Evolutionary conservation across 2,888 invertebrate genomes (phyloP).

Genomic region (Dynastes hyllus): DNA sequence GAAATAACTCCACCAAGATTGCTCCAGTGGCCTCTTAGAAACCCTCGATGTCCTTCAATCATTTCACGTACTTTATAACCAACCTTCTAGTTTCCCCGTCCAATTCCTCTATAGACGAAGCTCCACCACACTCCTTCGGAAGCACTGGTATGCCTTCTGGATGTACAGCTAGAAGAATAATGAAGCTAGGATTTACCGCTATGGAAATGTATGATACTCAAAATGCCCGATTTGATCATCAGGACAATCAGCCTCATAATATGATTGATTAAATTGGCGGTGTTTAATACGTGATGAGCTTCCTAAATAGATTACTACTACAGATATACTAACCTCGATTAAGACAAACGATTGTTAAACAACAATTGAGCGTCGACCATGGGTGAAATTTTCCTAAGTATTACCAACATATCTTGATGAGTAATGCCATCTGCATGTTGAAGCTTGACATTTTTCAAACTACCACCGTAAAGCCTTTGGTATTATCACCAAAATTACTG

Average conservation of each 20-base stretch:
- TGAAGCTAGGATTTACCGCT: slow-evolving; percentile 61
- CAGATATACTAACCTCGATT: too few species aligned
- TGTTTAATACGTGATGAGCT: slow-evolving; percentile 80
- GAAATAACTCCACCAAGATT: slow-evolving; percentile 68
- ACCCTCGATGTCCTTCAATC: slow-evolving; percentile 76
- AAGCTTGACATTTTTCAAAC: too few species aligned
- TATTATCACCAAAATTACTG: too few species aligned
- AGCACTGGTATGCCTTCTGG: slow-evolving; percentile 68
- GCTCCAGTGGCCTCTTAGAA: slow-evolving; percentile 70
- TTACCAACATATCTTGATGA: too few species aligned
- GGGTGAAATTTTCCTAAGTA: too few species aligned
- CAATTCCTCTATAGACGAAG: slow-evolving; percentile 74
- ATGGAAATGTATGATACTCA: slow-evolving; percentile 76
- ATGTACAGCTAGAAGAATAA: slow-evolving; percentile 60
- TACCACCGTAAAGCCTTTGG: too few species aligned
- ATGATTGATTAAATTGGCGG: slow-evolving; percentile 80
- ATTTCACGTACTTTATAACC: slow-evolving; percentile 76
- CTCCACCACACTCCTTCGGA: slow-evolving; percentile 76
- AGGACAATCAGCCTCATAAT: slow-evolving; percentile 80
- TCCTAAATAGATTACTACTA: slow-evolving; percentile 70
- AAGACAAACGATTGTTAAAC: too few species aligned
- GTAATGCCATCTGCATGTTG: too few species aligned
- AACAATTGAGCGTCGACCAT: too few species aligned
- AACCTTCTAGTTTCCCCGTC: slow-evolving; percentile 75
- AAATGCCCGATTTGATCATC: slow-evolving; percentile 77